Evolutionary conservation across 1,140 invertebrate species (phyloP).

Genomic region (Dendroctonus valens): DNA sequence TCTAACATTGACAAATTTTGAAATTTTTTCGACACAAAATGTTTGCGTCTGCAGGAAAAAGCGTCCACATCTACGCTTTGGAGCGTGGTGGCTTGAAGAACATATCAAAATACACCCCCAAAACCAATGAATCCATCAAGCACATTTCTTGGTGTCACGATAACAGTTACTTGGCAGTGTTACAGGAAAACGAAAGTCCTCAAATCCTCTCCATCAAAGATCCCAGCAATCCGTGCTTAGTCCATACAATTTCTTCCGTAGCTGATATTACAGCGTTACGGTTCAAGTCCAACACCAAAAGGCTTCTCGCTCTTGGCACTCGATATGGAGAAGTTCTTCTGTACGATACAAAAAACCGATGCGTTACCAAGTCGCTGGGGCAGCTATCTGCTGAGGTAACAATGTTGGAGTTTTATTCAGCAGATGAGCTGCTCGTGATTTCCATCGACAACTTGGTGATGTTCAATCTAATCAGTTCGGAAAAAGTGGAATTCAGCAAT

Average conservation of each 20-base stretch:
- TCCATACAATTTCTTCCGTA: slow-evolving; percentile 34
- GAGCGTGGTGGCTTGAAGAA: slow-evolving; percentile 4
- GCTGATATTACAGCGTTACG: slow-evolving; percentile 21
- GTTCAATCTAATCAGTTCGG: slow-evolving; percentile 8
- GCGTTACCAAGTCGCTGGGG: slow-evolving; percentile 26
- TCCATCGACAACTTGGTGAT: slow-evolving; percentile 17
- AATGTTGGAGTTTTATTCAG: slow-evolving; percentile 31
- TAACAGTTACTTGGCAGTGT: slow-evolving; percentile 35
- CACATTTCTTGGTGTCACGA: slow-evolving; percentile 37
- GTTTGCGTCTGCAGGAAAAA: slow-evolving; percentile 15
- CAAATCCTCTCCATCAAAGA: slow-evolving; percentile 38
- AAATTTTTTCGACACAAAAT: neutral
- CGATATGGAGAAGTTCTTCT: slow-evolving; percentile 32
- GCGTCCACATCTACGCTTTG: slow-evolving; percentile 5
- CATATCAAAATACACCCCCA: slow-evolving; percentile 9
- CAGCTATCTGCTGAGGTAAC: slow-evolving; percentile 25
- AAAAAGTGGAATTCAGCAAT: slow-evolving; percentile 5
- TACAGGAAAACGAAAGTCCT: slow-evolving; percentile 29
- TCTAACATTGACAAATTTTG: too few relatives aligned
- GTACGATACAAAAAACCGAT: slow-evolving; percentile 40
- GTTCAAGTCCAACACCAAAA: slow-evolving; percentile 37
- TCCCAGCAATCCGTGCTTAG: slow-evolving; percentile 24
- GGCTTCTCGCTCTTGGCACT: slow-evolving; percentile 29
- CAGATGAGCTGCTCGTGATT: slow-evolving; percentile 28
- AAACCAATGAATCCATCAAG: slow-evolving; percentile 3